Conservation (phyloP, 1,140 invertebrate species). For the Oreohelix idahoensis region DNA sequence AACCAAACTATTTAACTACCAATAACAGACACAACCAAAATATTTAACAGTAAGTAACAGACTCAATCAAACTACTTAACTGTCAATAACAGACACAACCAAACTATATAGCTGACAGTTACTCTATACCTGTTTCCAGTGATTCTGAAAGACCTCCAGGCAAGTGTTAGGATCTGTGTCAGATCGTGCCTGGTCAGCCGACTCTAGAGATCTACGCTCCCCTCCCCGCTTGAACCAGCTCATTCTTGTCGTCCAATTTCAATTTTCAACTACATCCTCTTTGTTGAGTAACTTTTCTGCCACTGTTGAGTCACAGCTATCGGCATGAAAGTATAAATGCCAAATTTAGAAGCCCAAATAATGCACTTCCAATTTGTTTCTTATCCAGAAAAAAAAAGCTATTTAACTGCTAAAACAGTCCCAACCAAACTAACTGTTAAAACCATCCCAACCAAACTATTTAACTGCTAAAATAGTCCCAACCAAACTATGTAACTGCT, state of each 20-base stretch:
- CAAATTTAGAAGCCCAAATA: too few species aligned
- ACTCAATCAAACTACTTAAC: too few species aligned
- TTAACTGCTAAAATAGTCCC: too few species aligned
- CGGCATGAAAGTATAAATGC: not conserved
- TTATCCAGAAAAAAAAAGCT: too few species aligned
- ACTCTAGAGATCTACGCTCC: conserved; percentile 29
- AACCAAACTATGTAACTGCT: too few species aligned
- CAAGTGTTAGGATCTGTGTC: conserved; percentile 68
- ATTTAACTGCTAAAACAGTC: too few species aligned
- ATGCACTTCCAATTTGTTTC: too few species aligned
- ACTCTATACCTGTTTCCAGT: conserved; percentile 95
- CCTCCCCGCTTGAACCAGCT: conserved; percentile 67
- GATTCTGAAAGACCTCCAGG: conserved; percentile 93
- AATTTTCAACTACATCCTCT: not conserved
- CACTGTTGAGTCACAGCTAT: not conserved
- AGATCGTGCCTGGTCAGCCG: conserved; percentile 40
- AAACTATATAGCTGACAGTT: not conserved
- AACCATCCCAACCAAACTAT: too few species aligned
- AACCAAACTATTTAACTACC: too few species aligned
- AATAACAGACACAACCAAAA: too few species aligned
- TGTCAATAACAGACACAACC: not conserved
- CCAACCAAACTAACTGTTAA: too few species aligned
- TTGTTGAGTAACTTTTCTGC: not conserved
- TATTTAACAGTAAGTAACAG: too few species aligned
- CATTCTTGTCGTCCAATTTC: conserved; percentile 48